Evolutionary conservation across 2,113 vertebrate species (phyloP), one percentile per base, ranked within the genome.

Genomic region (Eulemur rufifrons): DNA sequence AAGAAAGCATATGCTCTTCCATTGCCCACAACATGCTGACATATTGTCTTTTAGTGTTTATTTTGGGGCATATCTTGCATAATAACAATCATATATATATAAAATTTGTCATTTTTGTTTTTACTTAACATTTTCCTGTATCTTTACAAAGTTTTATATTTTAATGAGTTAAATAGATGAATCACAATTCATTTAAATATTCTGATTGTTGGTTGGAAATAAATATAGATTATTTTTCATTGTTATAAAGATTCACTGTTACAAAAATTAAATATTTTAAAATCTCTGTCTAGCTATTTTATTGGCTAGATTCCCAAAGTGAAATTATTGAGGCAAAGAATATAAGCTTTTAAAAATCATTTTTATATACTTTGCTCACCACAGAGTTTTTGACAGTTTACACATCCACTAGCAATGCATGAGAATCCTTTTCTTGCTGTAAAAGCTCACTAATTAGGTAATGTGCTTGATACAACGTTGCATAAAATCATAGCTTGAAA

Each of bases 211-310:
- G 10, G 64, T 21, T 10, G 88, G 63, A 95, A 85, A 82, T 74
- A 94, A 92, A 95, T 81, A 93, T 47, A 77, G 20, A 37, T 61
- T 81, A 47, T 32, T 63, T 93, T 93, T 94, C 15, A 34, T 21
- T 87, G 66, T 74, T 82, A 50, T 34, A 94, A 92, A 94, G 81
- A 63, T n/a, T 0, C 5, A 11, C 23, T 88, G 61, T 74, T 89
- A 50, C 23, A 94, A 92, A 94, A 85, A 63, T 42, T 74, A 78
- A 71, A 54, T 71, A 87, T 74, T 47, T 77, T n/a, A 1, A 76
- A 86, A 82, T 56, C 34, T 90, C 71, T 87, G 14, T 34, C 11
- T 89, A 86, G 52, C 50, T 32, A 78, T 86, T 63, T 95, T 56
- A 39, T 37, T 69, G 34, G 25, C 69, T 82, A 11, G 39, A 50